Base-by-base conservation (phyloP, 2,888 invertebrate species). In the Panzeria rudis region DNA sequence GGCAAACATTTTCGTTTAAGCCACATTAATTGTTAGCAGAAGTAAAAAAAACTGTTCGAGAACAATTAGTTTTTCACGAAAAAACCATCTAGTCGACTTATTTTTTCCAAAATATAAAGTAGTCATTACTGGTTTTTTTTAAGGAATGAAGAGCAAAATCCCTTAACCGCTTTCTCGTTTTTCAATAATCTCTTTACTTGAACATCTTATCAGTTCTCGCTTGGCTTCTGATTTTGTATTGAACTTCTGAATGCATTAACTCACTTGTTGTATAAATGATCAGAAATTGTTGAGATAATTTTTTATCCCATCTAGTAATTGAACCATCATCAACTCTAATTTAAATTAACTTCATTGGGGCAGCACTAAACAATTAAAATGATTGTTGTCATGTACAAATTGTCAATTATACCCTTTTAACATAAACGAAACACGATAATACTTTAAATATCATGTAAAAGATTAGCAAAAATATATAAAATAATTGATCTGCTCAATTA, bases 401-500 rank as follows among this genome's bases (percentile, higher is more conserved):
- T 56, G 25, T 15, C 32, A 64, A 56, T 38, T 41, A 44, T 23
- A 23, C n/a, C 47, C 17, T 25, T 32, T 50, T 25, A 41, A 29
- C 25, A 56, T n/a, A 38, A 23, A 35, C 23, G 3, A 38, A 13
- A 38, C 23, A 50, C 17, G 29, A 32, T 23, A 75, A 50, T 17
- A 25, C 13, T 47, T 8, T 29, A 29, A 56, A 29, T 29, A 29
- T 75, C 38, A 52, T 75, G 47, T 29, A 6, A 5, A 20, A 20
- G 72, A 61, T 61, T 47, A 77, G 25, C 15, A 32, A 35, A 20
- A n/a, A 20, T 3, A 1, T 17, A 17, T 29, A 6, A 47, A 47
- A n/a, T 47, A 25, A 62, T 54, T 79, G 61, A 71, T 71, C 71
- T 71, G 38, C 11, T 71, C 50, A 61, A n/a, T n/a, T n/a, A 2